These are phyloP conservation scores for Eudasyphora cyanicolor DNA, from an alignment of 2,888 invertebrate species.

Conservation along the genomic window DNA sequence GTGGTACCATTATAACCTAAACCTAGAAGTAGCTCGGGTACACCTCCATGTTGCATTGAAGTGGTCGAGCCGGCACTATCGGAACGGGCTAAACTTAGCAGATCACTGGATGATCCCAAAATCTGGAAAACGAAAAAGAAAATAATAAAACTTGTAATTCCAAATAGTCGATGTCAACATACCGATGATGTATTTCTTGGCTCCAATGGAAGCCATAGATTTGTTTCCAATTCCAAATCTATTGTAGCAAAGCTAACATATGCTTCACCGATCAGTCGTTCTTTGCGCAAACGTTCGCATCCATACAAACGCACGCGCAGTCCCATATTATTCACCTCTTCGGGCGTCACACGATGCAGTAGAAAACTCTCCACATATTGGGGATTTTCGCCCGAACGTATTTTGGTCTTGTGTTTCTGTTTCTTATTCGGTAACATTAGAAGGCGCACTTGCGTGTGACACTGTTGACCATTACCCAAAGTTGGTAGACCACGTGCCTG, in stretches of 20 bases:
- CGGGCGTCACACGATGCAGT: constrained; percentile 94
- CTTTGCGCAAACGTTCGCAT: constrained; percentile 95
- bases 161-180: constrained; percentile 67
- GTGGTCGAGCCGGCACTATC: constrained; percentile 97
- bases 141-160: background rate
- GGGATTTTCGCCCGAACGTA: constrained; percentile 93
- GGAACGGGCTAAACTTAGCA: constrained; percentile 91
- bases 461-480: constrained; percentile 85
- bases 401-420: constrained; percentile 96
- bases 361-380: constrained; percentile 96
- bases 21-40: constrained; percentile 93
- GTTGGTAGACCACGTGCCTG: constrained; percentile 91
- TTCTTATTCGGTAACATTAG: constrained; percentile 94
- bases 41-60: constrained; percentile 93
- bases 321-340: constrained; percentile 96
- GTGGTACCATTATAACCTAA: constrained; percentile 96
- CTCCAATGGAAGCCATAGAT: constrained; percentile 92
- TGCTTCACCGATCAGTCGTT: constrained; percentile 94
- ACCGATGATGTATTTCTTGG: constrained; percentile 84
- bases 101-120: constrained; percentile 83
- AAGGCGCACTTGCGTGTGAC: constrained; percentile 89
- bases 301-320: constrained; percentile 94
- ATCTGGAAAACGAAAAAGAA: constrained; percentile 75
- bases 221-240: constrained; percentile 94
- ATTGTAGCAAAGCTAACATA: constrained; percentile 94